These are phyloP conservation scores for Drosophila paucipuncta DNA, from an alignment of 2,888 invertebrate genomes.

Conservation along the genomic window DNA sequence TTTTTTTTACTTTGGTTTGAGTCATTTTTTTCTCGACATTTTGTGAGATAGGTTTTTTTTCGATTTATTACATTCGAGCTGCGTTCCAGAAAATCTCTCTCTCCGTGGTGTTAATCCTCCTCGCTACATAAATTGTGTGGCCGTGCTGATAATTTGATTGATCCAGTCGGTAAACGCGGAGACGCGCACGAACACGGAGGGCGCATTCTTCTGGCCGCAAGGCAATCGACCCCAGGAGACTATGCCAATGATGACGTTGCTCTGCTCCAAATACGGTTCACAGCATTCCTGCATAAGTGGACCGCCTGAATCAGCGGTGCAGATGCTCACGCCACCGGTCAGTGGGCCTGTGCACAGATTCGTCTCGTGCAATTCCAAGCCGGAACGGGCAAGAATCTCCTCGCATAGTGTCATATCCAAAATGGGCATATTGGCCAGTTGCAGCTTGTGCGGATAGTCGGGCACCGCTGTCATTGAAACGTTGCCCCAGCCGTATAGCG, in stretches of 20 bases:
- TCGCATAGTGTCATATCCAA: constrained; percentile 80
- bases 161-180: constrained; percentile 86
- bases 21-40: constrained; percentile 21
- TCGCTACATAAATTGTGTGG: constrained; percentile 70
- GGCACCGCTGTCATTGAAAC: constrained; percentile 83
- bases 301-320: constrained; percentile 84
- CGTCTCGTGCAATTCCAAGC: constrained; percentile 81
- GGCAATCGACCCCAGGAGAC: constrained; percentile 86
- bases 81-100: constrained; percentile 28
- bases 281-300: constrained; percentile 83
- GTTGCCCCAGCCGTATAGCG: constrained; percentile 84
- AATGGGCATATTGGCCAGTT: constrained; percentile 82
- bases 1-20: constrained; percentile 43
- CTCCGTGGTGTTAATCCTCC: constrained; percentile 5
- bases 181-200: constrained; percentile 86
- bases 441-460: constrained; percentile 80
- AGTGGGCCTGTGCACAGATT: constrained; percentile 84
- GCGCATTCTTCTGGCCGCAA: constrained; percentile 85
- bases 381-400: constrained; percentile 77
- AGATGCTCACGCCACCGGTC: constrained; percentile 83
- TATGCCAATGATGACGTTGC: constrained; percentile 84
- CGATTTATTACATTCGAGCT: constrained; percentile 63
- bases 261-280: constrained; percentile 63
- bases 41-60: constrained; percentile 17
- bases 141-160: constrained; percentile 71